Evolutionary conservation across 2,888 invertebrate species (phyloP), one percentile per base, ranked within the genome.

Genomic region (Papilio gigon): DNA sequence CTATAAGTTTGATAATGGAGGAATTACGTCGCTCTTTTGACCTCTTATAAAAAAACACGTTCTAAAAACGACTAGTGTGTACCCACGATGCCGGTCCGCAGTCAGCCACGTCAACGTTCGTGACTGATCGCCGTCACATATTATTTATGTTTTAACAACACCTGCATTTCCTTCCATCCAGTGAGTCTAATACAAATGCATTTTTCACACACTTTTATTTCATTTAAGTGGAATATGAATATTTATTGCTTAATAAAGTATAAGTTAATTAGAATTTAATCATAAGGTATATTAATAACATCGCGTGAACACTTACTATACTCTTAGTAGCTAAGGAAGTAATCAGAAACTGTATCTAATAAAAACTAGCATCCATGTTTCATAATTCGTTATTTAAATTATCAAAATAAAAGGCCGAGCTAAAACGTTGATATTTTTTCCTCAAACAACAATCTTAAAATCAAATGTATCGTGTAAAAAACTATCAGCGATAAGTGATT

Each of bases 401-500:
- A n/a, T n/a, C n/a, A n/a, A n/a, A n/a, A n/a, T n/a, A n/a, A n/a
- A n/a, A n/a, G n/a, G n/a, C n/a, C n/a, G n/a, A n/a, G n/a, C n/a
- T n/a, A n/a, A n/a, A n/a, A n/a, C n/a, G n/a, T n/a, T n/a, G n/a
- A 17, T 6, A 4, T 1, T 42, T 6, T 5, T 42, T 42, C 17
- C 17, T 42, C 5, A n/a, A n/a, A 17, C 8, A 42, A 42, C 20
- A 20, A 8, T 25, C 4, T 50, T 25, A 27, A 53, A 30, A 30
- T 17, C 30, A 30, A 56, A n/a, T 2, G 17, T 30, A 56, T 30
- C 9, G 53, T 9, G 5, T n/a, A 63, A 61, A 58, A 30, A 58
- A 11, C 42, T 58, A 53, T 40, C 56, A 59, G 27, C 30, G 22
- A 60, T 40, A 50, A 65, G 64, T 68, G 65, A 68, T 68, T 65